A percentile compares a stretch with the other conserved stretches of the same genome.
Evolutionary conservation across 2,888 invertebrate genomes (phyloP).

Genomic region (Cyaniris semiargus): DNA sequence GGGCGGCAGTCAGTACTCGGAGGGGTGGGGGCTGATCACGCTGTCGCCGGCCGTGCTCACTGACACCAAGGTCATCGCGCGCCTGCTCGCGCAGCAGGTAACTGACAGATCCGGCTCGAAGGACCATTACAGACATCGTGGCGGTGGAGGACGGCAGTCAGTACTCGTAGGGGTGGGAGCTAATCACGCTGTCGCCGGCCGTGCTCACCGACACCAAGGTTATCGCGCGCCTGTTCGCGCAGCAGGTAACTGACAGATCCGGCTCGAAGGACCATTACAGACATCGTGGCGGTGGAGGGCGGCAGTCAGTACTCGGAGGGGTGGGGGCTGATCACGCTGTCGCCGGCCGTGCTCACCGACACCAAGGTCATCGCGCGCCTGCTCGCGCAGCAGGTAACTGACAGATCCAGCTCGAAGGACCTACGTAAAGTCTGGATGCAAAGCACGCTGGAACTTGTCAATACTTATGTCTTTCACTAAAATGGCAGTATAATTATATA

Average conservation of each 20-base stretch:
- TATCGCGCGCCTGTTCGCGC: constrained; percentile 81
- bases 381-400: constrained; percentile 86
- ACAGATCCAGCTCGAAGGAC: background rate
- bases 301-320: constrained; percentile 87
- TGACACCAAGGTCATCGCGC: constrained; percentile 69
- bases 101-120: background rate
- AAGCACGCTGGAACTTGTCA: no score
- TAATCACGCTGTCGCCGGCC: constrained; percentile 72
- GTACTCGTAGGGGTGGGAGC: constrained; percentile 91
- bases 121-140: constrained; percentile 78
- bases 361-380: constrained; percentile 69
- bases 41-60: constrained; percentile 63
- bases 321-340: constrained; percentile 85
- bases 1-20: constrained; percentile 85
- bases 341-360: constrained; percentile 64
- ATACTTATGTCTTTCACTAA: no score
- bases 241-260: constrained; percentile 80
- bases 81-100: constrained; percentile 87
- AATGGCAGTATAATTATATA: no score
- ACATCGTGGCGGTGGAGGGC: constrained; percentile 86
- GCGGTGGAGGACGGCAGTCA: constrained; percentile 86
- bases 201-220: constrained; percentile 66
- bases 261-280: constrained; percentile 53
- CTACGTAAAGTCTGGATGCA: no score
- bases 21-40: constrained; percentile 89